Evolutionary conservation across 2,888 invertebrate species (phyloP).

Genomic region (Monochamus alternatus): DNA sequence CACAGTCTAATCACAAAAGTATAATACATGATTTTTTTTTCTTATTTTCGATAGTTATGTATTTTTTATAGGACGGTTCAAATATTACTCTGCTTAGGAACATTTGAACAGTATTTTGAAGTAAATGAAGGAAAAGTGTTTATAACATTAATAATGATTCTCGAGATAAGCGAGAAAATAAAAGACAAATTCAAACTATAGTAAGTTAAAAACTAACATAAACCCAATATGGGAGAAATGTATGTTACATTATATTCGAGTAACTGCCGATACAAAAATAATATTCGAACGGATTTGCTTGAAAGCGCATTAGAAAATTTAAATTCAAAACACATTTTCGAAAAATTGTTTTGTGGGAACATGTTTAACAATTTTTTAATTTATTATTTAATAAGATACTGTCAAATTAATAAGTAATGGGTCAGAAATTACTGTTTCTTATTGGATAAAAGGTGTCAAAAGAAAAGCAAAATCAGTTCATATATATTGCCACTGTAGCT

Average conservation of each 20-base stretch:
- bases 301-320: no score
- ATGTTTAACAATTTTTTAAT: no score
- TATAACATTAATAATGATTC: conserved; percentile 18
- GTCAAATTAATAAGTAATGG: no score
- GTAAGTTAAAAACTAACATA: conserved; percentile 33
- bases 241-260: conserved; percentile 29
- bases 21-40: conserved; percentile 34
- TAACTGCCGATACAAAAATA: conserved; percentile 33
- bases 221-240: conserved; percentile 32
- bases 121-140: conserved; percentile 16
- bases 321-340: no score
- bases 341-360: no score
- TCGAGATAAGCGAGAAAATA: conserved; percentile 34
- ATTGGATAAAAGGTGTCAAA: no score
- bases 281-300: background rate
- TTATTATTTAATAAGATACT: no score
- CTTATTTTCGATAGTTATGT: conserved; percentile 24
- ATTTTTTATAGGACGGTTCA: conserved; percentile 38
- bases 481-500: no score
- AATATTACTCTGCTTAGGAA: conserved; percentile 33
- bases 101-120: conserved; percentile 35
- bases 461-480: no score
- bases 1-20: conserved; percentile 40
- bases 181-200: conserved; percentile 36
- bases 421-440: no score